Evolutionary conservation across 2,113 vertebrate genomes (phyloP), one percentile per base, ranked within the genome.

Genomic region (Copsychus sechellarum): DNA sequence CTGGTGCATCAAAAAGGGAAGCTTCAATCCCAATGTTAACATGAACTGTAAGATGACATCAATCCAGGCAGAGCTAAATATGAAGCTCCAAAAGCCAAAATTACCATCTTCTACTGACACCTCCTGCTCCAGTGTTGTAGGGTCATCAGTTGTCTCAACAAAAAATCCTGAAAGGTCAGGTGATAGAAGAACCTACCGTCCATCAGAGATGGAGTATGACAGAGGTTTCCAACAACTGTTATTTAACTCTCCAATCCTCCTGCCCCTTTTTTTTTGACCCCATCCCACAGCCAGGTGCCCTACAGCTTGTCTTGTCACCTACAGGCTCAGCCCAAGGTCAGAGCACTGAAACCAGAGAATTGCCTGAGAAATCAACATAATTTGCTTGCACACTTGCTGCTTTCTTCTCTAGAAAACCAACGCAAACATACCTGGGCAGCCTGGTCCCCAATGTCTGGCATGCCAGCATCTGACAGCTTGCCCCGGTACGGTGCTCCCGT

Each of bases 381-480:
- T 56, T 74, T 1, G 0, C 58, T 40, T 26, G 29, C 42, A 57
- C 0, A 1, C 12, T 12, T 15, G 38, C 34, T 28, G 33, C 42
- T 62, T 54, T n/a, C 38, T 85, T 28, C 66, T 76, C 56, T 14
- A 76, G 36, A 85, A 90, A 70, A 34, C 12, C 67, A 86, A 31
- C 5, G 19, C 42, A 66, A 81, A 95, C 65, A 0, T 98, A 99
- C 99, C 99, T 98, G 98, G 16, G 95, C 81, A 53, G 98, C 95
- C 42, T 97, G 83, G 89, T 99, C 98, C 33, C 97, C 96, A 5
- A 97, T 97, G 71, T 98, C 97, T 3, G 97, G 96, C 84, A 98
- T 95, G 33, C 96, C 95, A 16, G 95, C 83, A 33, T 99, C 98
- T 5, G 98, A 97, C 58, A 98, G 91, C 38, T 81, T 97, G 71